Conservation (phyloP, 2,888 invertebrate species). For the Idaea biselata region DNA sequence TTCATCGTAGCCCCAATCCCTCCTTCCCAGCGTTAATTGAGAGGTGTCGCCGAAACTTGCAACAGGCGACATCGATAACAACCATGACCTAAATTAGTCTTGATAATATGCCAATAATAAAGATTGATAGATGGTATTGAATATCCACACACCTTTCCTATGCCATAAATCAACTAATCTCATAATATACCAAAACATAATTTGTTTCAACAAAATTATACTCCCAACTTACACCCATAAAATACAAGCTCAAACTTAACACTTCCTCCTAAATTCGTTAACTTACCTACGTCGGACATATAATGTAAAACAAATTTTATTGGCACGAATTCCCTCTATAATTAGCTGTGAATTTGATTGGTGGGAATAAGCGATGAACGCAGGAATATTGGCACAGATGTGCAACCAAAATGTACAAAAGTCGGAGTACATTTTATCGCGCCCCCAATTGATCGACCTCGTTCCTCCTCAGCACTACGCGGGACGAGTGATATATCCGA, state of each 20-base stretch:
- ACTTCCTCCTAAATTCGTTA: slow-evolving; percentile 21
- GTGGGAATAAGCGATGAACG: slow-evolving; percentile 56
- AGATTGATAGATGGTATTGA: slow-evolving; percentile 32
- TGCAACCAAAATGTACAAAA: slow-evolving; percentile 66
- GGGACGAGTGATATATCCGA: slow-evolving; percentile 22
- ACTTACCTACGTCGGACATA: slow-evolving; percentile 20
- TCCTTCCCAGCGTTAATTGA: slow-evolving; percentile 53
- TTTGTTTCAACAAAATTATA: neutral
- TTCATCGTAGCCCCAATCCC: slow-evolving; percentile 48
- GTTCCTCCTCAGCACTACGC: slow-evolving; percentile 46
- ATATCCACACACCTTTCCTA: slow-evolving; percentile 22
- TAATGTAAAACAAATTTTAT: slow-evolving; percentile 40
- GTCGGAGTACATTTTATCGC: slow-evolving; percentile 51
- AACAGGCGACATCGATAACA: slow-evolving; percentile 45
- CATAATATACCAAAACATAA: slow-evolving; percentile 1
- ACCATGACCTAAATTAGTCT: slow-evolving; percentile 59
- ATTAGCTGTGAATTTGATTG: slow-evolving; percentile 66
- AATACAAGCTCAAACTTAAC: slow-evolving; percentile 8
- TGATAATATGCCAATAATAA: slow-evolving; percentile 53
- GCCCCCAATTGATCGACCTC: slow-evolving; percentile 59
- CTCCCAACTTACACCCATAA: slow-evolving; percentile 15
- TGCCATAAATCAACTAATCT: slow-evolving; percentile 3
- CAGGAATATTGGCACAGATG: slow-evolving; percentile 63
- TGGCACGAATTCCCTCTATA: slow-evolving; percentile 69
- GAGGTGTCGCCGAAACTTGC: slow-evolving; percentile 53